These are phyloP conservation scores for Ceyx cyanopectus DNA, from an alignment of 2,113 vertebrate species.

Conservation along the genomic window DNA sequence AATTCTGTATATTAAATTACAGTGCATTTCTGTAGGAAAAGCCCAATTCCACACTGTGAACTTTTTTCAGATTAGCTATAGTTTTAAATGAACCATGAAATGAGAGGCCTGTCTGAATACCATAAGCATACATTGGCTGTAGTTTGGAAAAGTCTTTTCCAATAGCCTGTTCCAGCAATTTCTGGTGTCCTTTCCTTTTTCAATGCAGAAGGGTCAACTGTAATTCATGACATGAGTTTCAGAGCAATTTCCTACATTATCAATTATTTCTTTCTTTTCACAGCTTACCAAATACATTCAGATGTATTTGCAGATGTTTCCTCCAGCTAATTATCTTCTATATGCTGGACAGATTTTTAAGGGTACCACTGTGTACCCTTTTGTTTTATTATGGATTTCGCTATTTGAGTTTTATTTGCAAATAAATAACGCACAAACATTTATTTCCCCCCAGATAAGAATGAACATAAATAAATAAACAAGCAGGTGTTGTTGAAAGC, in stretches of 20 bases:
- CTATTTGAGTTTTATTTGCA: background rate
- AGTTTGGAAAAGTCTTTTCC: background rate
- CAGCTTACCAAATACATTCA: background rate
- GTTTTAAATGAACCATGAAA: slow-evolving; percentile 4
- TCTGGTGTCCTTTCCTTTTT: background rate
- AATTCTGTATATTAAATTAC: background rate
- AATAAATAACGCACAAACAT: background rate
- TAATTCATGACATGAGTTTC: background rate
- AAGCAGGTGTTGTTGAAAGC: background rate
- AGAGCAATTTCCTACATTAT: background rate
- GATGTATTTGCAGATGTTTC: background rate
- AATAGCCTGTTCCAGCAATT: background rate
- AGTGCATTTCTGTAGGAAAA: background rate
- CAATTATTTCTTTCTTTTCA: background rate
- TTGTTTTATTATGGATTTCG: background rate
- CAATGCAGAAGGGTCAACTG: background rate
- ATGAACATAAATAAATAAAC: background rate
- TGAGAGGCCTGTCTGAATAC: background rate
- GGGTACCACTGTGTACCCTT: background rate
- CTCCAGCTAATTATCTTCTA: background rate
- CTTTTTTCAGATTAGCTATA: background rate
- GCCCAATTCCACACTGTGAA: background rate
- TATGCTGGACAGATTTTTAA: background rate
- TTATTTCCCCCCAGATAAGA: background rate
- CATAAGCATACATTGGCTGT: background rate